phyloP scores from a whole-genome alignment of 1,140 invertebrate genomes.

The Amphibalanus amphitrite region DNA sequence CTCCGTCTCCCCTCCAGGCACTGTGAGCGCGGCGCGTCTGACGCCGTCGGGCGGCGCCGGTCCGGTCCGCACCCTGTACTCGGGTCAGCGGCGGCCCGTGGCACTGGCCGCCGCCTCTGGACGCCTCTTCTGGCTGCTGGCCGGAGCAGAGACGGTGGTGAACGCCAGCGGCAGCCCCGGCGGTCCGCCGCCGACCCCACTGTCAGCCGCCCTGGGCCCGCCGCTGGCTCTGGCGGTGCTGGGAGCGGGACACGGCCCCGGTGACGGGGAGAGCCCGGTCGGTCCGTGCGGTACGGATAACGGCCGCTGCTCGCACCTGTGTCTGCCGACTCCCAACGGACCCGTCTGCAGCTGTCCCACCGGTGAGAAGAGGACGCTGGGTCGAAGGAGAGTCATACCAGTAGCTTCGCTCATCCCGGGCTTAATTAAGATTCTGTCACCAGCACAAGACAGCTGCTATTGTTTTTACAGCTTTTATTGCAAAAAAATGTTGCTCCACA shows the following conservation, averaged over 20 bases:
- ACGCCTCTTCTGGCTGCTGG: slow-evolving; percentile 69
- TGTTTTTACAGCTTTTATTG: too few relatives aligned
- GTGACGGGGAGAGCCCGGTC: slow-evolving; percentile 27
- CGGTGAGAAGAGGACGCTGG: too few relatives aligned
- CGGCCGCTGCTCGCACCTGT: slow-evolving; percentile 66
- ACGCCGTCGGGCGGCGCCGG: slow-evolving; percentile 26
- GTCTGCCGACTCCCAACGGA: slow-evolving; percentile 57
- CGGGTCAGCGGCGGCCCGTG: slow-evolving; percentile 53
- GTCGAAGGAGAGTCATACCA: too few relatives aligned
- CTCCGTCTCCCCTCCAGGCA: slow-evolving; percentile 34
- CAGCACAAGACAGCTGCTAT: too few relatives aligned
- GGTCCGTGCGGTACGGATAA: slow-evolving; percentile 54
- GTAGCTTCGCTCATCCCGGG: too few relatives aligned
- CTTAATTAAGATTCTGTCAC: too few relatives aligned
- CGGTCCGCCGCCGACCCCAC: background rate
- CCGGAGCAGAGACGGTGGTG: slow-evolving; percentile 72
- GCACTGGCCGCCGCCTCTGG: slow-evolving; percentile 77
- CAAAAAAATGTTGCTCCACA: too few relatives aligned
- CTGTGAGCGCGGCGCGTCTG: slow-evolving; percentile 46
- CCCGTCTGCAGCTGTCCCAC: slow-evolving; percentile 66
- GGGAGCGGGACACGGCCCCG: background rate
- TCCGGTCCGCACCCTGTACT: slow-evolving; percentile 63
- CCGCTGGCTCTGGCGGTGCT: background rate
- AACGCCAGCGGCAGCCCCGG: background rate
- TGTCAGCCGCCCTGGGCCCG: background rate